A percentile compares a stretch with the other conserved stretches of the same genome.
Evolutionary conservation across 2,113 vertebrate species (phyloP).

Genomic region (Pseudorhombus dupliciocellatus): DNA sequence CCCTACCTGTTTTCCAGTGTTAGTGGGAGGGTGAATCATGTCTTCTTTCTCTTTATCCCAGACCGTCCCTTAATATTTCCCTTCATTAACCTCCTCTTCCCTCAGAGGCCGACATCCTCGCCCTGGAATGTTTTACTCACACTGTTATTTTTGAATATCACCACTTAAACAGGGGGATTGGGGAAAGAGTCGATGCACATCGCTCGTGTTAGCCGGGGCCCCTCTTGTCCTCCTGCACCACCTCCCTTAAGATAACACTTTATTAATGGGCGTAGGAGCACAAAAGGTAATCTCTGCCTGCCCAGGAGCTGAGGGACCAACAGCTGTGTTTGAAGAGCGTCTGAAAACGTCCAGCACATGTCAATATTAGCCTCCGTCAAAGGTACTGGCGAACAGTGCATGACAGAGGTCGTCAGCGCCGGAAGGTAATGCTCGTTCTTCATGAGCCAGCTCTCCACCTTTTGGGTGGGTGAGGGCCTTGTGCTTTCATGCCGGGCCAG

Average conservation of each 20-base stretch:
- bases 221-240: constrained; percentile 17
- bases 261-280: constrained; percentile 65
- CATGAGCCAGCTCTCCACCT: constrained; percentile 51
- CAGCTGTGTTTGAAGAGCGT: constrained; percentile 41
- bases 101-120: constrained; percentile 80
- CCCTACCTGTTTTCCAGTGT: constrained; percentile 82
- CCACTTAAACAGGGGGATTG: constrained; percentile 67
- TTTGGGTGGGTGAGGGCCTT: constrained; percentile 49
- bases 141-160: constrained; percentile 79
- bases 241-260: constrained; percentile 60
- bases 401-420: constrained; percentile 69
- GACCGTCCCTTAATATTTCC: constrained; percentile 82
- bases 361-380: constrained; percentile 67
- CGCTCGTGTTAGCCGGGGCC: constrained; percentile 42
- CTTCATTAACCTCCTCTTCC: constrained; percentile 81
- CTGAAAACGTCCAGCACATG: constrained; percentile 62
- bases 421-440: constrained; percentile 61
- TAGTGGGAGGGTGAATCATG: constrained; percentile 78
- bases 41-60: constrained; percentile 57
- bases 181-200: constrained; percentile 50
- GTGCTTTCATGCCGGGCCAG: constrained; percentile 64
- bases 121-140: constrained; percentile 76
- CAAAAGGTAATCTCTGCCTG: constrained; percentile 57
- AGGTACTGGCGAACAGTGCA: constrained; percentile 40
- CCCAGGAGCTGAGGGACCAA: constrained; percentile 53